These are phyloP conservation scores for Tenodera sinensis DNA, from an alignment of 2,888 invertebrate genomes.

Conservation along the genomic window DNA sequence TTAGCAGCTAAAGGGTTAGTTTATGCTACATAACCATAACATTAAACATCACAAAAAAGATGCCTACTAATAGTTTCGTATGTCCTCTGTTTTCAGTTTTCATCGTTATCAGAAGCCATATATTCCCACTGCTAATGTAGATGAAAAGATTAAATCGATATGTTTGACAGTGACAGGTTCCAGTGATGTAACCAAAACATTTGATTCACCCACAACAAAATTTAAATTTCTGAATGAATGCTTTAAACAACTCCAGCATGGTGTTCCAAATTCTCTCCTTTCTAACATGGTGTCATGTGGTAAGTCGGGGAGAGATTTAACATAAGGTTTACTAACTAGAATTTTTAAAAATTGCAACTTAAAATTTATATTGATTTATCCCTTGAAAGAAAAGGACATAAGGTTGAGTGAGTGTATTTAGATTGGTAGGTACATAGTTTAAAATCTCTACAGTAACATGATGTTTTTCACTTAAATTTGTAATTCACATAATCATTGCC, in stretches of 20 bases:
- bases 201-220: conserved; percentile 49
- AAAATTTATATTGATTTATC: no score
- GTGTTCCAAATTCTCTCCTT: conserved; percentile 79
- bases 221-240: conserved; percentile 69
- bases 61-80: background rate
- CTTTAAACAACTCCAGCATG: conserved; percentile 66
- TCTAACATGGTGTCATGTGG: conserved; percentile 69
- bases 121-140: conserved; percentile 63
- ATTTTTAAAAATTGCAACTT: no score
- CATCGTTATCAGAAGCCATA: conserved; percentile 72
- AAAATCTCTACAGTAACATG: no score
- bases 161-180: conserved; percentile 48
- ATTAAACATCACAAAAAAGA: background rate
- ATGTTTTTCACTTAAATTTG: no score
- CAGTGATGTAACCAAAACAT: conserved; percentile 42
- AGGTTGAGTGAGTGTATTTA: no score
- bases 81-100: conserved; percentile 56
- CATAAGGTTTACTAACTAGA: background rate
- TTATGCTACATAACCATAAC: background rate
- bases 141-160: conserved; percentile 57
- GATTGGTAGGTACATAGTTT: no score
- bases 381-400: no score
- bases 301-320: conserved; percentile 38
- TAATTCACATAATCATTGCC: no score
- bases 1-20: conserved; percentile 65